phyloP scores from a whole-genome alignment of 2,888 invertebrate species.

The Erynnis tages region DNA sequence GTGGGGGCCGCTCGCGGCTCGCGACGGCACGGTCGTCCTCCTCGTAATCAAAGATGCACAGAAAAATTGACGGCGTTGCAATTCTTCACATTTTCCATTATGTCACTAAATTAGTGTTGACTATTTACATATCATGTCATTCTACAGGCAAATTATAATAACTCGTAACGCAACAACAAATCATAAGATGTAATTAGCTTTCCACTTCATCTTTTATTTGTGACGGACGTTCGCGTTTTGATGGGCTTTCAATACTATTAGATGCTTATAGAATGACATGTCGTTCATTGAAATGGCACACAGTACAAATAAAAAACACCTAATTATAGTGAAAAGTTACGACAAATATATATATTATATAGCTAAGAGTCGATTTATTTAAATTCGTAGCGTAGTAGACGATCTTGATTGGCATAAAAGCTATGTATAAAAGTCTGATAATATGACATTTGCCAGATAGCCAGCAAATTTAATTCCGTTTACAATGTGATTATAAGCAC shows the following conservation, averaged over 20 bases:
- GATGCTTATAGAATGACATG: conserved; percentile 28
- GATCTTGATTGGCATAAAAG: background rate
- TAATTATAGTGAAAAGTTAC: conserved; percentile 6
- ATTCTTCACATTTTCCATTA: conserved; percentile 45
- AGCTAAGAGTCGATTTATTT: conserved; percentile 1
- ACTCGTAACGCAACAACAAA: too few species aligned
- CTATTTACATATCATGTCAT: conserved; percentile 49
- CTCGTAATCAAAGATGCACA: conserved; percentile 55
- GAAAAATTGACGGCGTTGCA: conserved; percentile 73
- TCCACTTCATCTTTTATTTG: background rate
- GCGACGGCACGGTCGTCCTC: too few species aligned
- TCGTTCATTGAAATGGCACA: conserved; percentile 69
- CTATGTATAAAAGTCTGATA: too few species aligned
- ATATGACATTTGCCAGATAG: too few species aligned
- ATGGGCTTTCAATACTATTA: too few species aligned
- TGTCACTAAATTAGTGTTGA: conserved; percentile 39
- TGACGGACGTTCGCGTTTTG: conserved; percentile 4
- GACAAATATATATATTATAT: background rate
- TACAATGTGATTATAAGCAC: too few species aligned
- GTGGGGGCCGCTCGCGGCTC: too few species aligned
- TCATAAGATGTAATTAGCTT: too few species aligned
- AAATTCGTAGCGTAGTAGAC: conserved; percentile 9
- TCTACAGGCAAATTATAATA: conserved; percentile 5
- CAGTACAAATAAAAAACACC: conserved; percentile 34
- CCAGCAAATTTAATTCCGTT: too few species aligned